Evolutionary conservation across 2,797 vertebrate genomes (phyloP), one percentile per base, ranked within the genome.

Genomic region (Bucorvus abyssinicus): DNA sequence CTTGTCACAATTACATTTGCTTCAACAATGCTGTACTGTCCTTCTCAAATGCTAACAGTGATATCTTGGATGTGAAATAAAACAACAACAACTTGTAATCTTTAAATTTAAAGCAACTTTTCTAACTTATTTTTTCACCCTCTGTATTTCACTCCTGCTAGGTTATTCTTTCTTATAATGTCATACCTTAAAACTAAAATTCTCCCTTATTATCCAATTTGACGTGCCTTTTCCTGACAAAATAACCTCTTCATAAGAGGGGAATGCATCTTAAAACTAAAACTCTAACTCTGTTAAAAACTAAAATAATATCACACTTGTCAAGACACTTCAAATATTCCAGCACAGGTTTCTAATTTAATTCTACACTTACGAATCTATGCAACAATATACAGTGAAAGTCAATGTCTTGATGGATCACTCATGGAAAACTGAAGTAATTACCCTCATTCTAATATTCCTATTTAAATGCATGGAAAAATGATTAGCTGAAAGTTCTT

Each of bases 391-490:
- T 93, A 96, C 87, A 94, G 91, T 83, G 82, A 94, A 97, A 97
- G 90, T 97, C 96, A 97, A 73, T 96, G 97, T 90, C 97, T 96
- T 98, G 97, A 98, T 97, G 92, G 98, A 98, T 98, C 96, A 96
- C 94, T 97, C 98, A 97, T 94, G 97, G 96, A 97, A 98, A 98
- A 97, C 97, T 98, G 85, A 97, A 98, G 97, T 98, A 98, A 98
- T 98, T 98, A 98, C 97, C 97, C 97, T 97, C 98, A 98, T 98
- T 98, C 98, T 98, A 98, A 99, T 99, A 99, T 98, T 98, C 98
- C 98, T 98, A 99, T 99, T 99, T 99, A 99, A 99, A 99, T 99
- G 99, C 99, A 99, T 99, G 98, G 98, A 97, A 98, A 98, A 98
- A 97, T 98, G 97, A 98, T 98, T 98, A 98, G 98, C 98, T 98